phyloP scores from a whole-genome alignment of 1,140 invertebrate genomes.

The Rhyzopertha dominica region DNA sequence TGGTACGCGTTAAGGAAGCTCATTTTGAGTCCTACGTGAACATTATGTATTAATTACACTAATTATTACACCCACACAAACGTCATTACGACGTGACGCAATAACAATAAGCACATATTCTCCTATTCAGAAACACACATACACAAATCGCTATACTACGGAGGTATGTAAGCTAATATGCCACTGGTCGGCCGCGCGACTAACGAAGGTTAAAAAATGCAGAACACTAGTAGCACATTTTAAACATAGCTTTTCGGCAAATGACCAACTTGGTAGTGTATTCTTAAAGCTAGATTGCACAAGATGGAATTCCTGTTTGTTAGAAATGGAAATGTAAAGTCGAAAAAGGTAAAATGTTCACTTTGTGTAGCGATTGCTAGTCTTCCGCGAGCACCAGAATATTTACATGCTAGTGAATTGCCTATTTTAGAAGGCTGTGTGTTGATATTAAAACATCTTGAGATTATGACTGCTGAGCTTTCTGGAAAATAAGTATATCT shows the following conservation, averaged over 20 bases:
- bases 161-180: too few species aligned
- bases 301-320: conserved; percentile 32
- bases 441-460: background rate
- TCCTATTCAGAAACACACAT: too few species aligned
- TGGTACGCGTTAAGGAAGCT: too few species aligned
- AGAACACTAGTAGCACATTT: conserved; percentile 7
- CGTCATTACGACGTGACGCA: too few species aligned
- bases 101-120: too few species aligned
- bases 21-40: too few species aligned
- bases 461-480: background rate
- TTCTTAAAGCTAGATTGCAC: conserved; percentile 20
- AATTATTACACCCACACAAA: too few species aligned
- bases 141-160: too few species aligned
- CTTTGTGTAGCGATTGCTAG: conserved; percentile 1
- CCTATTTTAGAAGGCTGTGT: conserved; percentile 1
- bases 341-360: conserved; percentile 20
- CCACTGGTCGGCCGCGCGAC: too few species aligned
- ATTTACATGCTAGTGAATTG: conserved; percentile 5
- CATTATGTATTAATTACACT: too few species aligned
- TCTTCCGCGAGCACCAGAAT: conserved; percentile 1
- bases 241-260: conserved; percentile 7
- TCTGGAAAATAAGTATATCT: too few species aligned
- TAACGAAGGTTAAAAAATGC: conserved; percentile 9
- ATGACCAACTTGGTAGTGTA: background rate
- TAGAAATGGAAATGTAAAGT: conserved; percentile 30